A percentile compares a stretch with the other conserved stretches of the same genome.
Evolutionary conservation across 2,797 vertebrate genomes (phyloP).

Genomic region (Thaleichthys pacificus): DNA sequence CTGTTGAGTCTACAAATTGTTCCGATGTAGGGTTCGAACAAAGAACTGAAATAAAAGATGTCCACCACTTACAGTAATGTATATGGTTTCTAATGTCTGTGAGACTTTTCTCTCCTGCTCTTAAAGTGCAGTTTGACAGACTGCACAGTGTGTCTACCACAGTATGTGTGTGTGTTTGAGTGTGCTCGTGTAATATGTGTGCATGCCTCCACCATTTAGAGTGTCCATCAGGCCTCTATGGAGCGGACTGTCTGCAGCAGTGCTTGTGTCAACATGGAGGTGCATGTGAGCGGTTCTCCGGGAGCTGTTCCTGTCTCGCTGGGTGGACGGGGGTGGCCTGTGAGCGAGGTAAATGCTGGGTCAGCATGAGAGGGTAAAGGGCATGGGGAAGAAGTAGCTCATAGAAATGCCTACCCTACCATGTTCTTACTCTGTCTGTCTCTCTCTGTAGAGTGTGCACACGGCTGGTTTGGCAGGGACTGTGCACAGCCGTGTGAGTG

Average conservation of each 20-base stretch:
- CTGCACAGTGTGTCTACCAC: too few relatives aligned
- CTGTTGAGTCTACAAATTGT: not conserved
- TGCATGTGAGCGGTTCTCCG: constrained; percentile 69
- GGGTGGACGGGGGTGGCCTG: constrained; percentile 81
- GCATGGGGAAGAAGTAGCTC: not conserved
- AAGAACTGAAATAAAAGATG: too few relatives aligned
- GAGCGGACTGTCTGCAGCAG: constrained; percentile 64
- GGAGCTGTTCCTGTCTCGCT: constrained; percentile 66
- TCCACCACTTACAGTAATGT: too few relatives aligned
- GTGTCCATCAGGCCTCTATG: constrained; percentile 70
- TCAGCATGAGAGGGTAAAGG: not conserved
- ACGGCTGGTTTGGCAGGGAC: constrained; percentile 56
- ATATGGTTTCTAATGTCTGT: too few relatives aligned
- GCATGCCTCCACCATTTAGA: constrained; percentile 50
- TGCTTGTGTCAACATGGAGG: constrained; percentile 80
- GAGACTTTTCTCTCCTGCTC: too few relatives aligned
- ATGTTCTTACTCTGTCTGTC: constrained; percentile 6
- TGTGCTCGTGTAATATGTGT: not conserved
- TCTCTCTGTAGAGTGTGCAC: constrained; percentile 65
- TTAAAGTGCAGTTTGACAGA: too few relatives aligned
- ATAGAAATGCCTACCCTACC: too few relatives aligned
- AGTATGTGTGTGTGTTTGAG: not conserved
- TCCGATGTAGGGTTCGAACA: not conserved
- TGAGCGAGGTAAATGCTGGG: constrained; percentile 72
- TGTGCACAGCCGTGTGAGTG: constrained; percentile 73